Conservation (phyloP, 2,113 vertebrate genomes). For the cat (Felis catus) region DNA sequence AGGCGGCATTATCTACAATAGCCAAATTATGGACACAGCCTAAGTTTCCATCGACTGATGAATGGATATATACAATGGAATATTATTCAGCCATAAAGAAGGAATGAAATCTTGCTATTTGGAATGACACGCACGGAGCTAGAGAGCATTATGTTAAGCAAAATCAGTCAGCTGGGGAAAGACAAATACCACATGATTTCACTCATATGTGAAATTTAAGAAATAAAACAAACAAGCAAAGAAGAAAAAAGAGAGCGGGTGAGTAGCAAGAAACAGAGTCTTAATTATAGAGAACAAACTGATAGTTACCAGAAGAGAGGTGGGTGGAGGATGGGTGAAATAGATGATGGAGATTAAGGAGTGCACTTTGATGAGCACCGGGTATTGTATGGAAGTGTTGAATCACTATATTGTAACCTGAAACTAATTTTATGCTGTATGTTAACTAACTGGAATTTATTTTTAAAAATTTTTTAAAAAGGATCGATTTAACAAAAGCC, state of each 20-base stretch:
- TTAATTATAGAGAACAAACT: background rate
- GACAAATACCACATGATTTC: background rate
- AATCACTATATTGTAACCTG: background rate
- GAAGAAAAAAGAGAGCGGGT: background rate
- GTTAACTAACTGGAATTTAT: background rate
- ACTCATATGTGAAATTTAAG: background rate
- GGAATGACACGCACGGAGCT: background rate
- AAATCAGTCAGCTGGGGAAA: background rate
- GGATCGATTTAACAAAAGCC: background rate
- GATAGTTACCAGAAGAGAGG: background rate
- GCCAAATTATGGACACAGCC: background rate
- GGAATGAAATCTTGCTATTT: background rate
- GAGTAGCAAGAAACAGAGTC: background rate
- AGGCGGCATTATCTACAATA: background rate
- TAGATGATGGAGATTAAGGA: no score
- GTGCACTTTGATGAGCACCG: background rate
- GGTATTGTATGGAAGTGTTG: background rate
- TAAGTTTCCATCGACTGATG: background rate
- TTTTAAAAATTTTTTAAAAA: background rate
- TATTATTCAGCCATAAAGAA: background rate
- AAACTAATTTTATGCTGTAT: background rate
- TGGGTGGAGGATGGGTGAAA: background rate
- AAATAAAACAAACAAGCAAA: background rate
- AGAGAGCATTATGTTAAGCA: background rate
- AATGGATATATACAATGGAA: background rate